Conservation (phyloP, 1,140 invertebrate genomes). For the Agrypnia vestita region DNA sequence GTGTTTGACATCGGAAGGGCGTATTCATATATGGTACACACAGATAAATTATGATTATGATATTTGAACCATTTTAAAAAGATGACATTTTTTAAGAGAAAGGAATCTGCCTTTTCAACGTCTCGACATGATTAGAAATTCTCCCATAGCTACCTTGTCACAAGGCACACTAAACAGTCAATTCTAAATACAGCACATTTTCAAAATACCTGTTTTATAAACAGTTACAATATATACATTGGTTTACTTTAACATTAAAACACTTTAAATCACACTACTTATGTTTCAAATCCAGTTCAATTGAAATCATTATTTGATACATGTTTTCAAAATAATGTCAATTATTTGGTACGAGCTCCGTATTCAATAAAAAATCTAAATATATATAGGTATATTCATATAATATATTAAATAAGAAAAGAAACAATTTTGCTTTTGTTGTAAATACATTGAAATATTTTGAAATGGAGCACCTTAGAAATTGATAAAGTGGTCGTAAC, state of each 20-base stretch:
- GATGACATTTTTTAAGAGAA: slow-evolving; percentile 17
- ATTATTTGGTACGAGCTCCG: slow-evolving; percentile 40
- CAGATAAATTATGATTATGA: slow-evolving; percentile 20
- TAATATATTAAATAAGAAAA: slow-evolving; percentile 28
- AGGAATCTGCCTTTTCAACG: background rate
- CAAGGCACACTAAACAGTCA: slow-evolving; percentile 60
- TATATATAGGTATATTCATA: slow-evolving; percentile 32
- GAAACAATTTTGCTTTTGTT: background rate
- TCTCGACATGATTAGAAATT: slow-evolving; percentile 5
- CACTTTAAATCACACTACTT: background rate
- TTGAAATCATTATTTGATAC: slow-evolving; percentile 7
- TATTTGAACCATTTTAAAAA: slow-evolving; percentile 16
- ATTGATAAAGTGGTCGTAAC: background rate
- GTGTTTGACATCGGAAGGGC: slow-evolving; percentile 8
- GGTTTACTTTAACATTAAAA: background rate
- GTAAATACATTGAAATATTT: slow-evolving; percentile 4
- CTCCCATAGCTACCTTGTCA: slow-evolving; percentile 56
- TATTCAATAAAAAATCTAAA: slow-evolving; percentile 36
- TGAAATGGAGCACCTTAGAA: slow-evolving; percentile 16
- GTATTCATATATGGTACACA: slow-evolving; percentile 4
- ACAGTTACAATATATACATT: background rate
- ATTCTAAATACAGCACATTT: slow-evolving; percentile 48
- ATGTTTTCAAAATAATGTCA: slow-evolving; percentile 6
- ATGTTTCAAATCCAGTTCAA: background rate
- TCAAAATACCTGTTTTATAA: slow-evolving; percentile 13